These are phyloP conservation scores for Zosterops japonicus DNA, from an alignment of 2,113 vertebrate genomes.

Conservation along the genomic window DNA sequence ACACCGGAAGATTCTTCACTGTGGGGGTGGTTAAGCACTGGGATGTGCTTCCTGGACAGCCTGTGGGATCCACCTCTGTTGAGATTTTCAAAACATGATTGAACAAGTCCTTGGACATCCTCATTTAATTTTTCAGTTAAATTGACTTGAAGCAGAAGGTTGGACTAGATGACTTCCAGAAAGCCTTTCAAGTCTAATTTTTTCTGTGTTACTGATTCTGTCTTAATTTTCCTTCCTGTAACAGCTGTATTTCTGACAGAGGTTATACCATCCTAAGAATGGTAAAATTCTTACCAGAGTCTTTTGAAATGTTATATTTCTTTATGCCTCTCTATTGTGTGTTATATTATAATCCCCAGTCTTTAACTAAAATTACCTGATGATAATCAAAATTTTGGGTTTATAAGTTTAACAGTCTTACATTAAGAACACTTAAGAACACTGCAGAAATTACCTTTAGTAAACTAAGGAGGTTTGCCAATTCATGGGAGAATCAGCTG, in stretches of 20 bases:
- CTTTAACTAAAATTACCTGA: not conserved
- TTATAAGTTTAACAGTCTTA: not conserved
- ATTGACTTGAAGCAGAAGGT: not conserved
- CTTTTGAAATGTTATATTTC: not conserved
- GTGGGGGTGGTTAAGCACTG: not conserved
- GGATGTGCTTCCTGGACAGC: not conserved
- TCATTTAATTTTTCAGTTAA: not conserved
- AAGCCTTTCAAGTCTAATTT: not conserved
- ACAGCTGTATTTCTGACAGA: not conserved
- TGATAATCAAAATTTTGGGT: not conserved
- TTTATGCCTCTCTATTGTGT: not conserved
- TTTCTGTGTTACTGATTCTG: not conserved
- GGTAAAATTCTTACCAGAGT: not conserved
- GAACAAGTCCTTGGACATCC: not conserved
- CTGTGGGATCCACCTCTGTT: not conserved
- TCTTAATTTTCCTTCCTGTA: not conserved
- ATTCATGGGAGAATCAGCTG: not conserved
- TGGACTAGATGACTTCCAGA: not conserved
- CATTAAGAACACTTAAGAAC: not conserved
- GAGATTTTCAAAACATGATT: constrained; percentile 1
- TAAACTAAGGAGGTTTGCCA: not conserved
- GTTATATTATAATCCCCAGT: not conserved
- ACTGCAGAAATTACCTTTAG: not conserved
- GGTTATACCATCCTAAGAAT: not conserved
- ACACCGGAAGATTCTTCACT: not conserved